A percentile compares a stretch with the other conserved stretches of the same genome.
Conservation (phyloP, 2,113 vertebrate species). For the Myrmophylax atrothorax region DNA sequence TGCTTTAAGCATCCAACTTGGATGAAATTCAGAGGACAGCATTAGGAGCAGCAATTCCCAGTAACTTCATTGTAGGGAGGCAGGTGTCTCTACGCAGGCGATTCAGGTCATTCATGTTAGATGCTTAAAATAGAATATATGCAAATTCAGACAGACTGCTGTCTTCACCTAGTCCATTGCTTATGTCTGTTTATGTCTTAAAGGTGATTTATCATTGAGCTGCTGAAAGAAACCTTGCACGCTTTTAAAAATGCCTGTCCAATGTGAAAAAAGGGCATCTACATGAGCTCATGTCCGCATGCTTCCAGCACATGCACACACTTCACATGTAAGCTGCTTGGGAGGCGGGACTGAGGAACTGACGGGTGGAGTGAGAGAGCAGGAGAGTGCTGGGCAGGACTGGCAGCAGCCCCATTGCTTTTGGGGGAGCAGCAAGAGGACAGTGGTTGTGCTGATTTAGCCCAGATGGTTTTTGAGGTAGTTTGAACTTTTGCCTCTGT, state of each 20-base stretch:
- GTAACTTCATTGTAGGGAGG: background rate
- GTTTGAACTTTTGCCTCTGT: background rate
- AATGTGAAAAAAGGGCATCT: rapidly evolving
- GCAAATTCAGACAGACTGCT: background rate
- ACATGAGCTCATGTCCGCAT: background rate
- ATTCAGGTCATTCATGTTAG: constrained; percentile 32
- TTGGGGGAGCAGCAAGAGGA: background rate
- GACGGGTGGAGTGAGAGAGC: background rate
- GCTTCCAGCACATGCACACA: background rate
- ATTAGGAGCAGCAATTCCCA: background rate
- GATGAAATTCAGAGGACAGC: background rate
- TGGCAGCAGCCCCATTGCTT: background rate
- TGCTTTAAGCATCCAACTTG: constrained; percentile 51
- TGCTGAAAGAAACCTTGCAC: background rate
- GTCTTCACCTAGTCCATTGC: background rate
- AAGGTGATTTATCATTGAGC: background rate
- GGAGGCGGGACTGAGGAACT: background rate
- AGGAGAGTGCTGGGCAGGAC: background rate
- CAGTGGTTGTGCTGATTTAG: background rate
- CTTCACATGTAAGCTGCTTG: background rate
- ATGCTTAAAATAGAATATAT: constrained; percentile 31
- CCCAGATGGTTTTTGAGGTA: background rate
- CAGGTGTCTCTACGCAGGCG: background rate
- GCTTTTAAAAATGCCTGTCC: background rate
- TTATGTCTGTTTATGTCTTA: background rate